Conservation (phyloP, 2,797 vertebrate genomes). For the Meriones psammophilus region DNA sequence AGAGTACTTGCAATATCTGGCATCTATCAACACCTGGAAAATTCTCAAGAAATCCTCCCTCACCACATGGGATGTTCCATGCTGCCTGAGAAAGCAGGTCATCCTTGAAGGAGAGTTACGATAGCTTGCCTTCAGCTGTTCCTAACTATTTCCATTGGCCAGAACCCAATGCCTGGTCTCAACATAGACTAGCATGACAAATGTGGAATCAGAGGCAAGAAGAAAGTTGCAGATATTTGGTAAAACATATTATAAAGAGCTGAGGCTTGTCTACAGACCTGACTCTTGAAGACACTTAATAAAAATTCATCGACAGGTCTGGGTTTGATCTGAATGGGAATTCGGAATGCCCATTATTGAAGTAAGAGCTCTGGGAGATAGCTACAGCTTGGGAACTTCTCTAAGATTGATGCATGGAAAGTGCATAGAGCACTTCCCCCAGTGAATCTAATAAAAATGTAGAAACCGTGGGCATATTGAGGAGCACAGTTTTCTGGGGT, state of each 20-base stretch:
- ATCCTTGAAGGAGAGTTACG: neutral
- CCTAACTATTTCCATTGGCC: too few relatives aligned
- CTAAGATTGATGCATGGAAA: neutral
- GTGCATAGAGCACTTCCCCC: neutral
- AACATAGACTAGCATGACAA: neutral
- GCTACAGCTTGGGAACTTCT: neutral
- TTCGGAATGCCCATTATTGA: neutral
- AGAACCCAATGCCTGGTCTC: neutral
- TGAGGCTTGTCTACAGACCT: neutral
- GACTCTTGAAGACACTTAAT: slow-evolving; percentile 17
- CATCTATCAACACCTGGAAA: neutral
- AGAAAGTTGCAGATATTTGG: neutral
- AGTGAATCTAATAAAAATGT: neutral
- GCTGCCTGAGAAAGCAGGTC: neutral
- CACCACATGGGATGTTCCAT: neutral
- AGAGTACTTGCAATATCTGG: neutral
- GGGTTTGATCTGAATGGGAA: neutral
- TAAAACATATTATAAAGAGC: neutral
- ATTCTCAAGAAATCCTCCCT: neutral
- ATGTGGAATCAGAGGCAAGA: neutral
- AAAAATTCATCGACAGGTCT: neutral
- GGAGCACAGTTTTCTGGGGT: neutral
- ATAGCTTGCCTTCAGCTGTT: neutral
- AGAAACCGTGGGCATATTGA: neutral
- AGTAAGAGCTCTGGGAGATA: neutral